Percentiles rank a stretch among this genome's conserved stretches.
Conservation (phyloP, 92 coral and sea anemone genomes). For the Metridium senile region DNA sequence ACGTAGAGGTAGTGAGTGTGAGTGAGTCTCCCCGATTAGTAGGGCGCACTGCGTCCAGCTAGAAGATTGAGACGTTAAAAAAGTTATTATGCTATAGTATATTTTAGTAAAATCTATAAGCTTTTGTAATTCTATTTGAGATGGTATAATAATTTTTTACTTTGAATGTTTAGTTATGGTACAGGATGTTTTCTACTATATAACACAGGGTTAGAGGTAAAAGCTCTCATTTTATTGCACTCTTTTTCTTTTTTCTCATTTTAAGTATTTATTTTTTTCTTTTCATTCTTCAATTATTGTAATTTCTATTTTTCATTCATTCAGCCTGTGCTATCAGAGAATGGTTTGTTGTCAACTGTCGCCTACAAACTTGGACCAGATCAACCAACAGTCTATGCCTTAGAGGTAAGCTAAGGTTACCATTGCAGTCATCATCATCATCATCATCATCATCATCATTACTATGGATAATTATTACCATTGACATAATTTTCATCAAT, state of each 20-base stretch:
- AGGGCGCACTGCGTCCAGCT: too few species aligned
- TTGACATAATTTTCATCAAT: not conserved
- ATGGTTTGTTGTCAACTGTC: slow-evolving; percentile 94
- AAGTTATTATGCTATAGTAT: too few species aligned
- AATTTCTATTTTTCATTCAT: not conserved
- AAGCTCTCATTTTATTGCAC: not conserved
- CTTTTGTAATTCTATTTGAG: too few species aligned
- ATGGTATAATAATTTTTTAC: not conserved
- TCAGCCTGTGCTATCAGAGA: slow-evolving; percentile 86
- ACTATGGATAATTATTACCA: too few species aligned
- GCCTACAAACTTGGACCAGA: slow-evolving; percentile 95
- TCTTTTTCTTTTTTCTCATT: not conserved
- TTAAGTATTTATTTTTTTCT: not conserved
- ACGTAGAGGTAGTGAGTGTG: too few species aligned
- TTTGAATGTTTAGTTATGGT: slow-evolving; percentile 62
- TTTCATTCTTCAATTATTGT: not conserved
- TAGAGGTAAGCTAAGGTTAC: slow-evolving; percentile 67
- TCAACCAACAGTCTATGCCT: slow-evolving; percentile 83
- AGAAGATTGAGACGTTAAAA: too few species aligned
- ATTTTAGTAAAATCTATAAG: too few species aligned
- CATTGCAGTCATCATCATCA: not conserved
- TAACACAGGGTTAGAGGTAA: slow-evolving; percentile 94
- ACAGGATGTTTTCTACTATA: slow-evolving; percentile 96
- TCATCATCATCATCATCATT: not conserved
- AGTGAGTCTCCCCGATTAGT: too few species aligned